Conservation (phyloP, 2,888 invertebrate genomes). For the Lycophotia porphyrea region DNA sequence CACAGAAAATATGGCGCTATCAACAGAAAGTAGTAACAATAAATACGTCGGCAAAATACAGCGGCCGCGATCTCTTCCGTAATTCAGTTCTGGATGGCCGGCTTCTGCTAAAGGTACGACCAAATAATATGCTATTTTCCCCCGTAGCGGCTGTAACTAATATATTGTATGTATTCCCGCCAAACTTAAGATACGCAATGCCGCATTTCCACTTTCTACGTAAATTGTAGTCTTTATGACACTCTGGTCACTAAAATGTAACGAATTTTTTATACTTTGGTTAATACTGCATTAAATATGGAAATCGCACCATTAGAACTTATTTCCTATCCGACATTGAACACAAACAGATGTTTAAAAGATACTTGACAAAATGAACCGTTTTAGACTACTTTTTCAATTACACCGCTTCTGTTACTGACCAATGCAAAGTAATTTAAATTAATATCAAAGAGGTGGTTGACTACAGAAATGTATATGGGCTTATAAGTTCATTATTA, state of each 20-base stretch:
- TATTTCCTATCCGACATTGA: slow-evolving; percentile 4
- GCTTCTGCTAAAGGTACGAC: slow-evolving; percentile 41
- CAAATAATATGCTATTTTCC: slow-evolving; percentile 54
- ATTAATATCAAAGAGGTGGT: slow-evolving; percentile 25
- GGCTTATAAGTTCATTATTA: slow-evolving; percentile 49
- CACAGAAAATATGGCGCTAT: slow-evolving; percentile 64
- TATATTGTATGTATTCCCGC: slow-evolving; percentile 25
- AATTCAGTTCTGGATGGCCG: slow-evolving; percentile 63
- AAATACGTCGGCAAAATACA: slow-evolving; percentile 70
- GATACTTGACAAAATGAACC: background rate
- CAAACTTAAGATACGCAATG: slow-evolving; percentile 27
- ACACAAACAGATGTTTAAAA: background rate
- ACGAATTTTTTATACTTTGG: slow-evolving; percentile 13
- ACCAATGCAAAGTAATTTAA: slow-evolving; percentile 23
- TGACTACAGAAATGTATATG: slow-evolving; percentile 14
- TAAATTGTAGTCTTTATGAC: slow-evolving; percentile 41
- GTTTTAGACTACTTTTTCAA: slow-evolving; percentile 25
- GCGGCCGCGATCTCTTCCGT: slow-evolving; percentile 67
- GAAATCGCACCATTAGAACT: background rate
- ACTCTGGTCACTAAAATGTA: slow-evolving; percentile 14
- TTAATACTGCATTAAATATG: background rate
- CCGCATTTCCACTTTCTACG: slow-evolving; percentile 34
- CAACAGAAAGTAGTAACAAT: slow-evolving; percentile 68
- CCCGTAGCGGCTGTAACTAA: slow-evolving; percentile 35
- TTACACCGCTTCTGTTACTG: slow-evolving; percentile 14